Evolutionary conservation across 2,797 vertebrate genomes (phyloP).

Genomic region (Craterocephalus amniculus): DNA sequence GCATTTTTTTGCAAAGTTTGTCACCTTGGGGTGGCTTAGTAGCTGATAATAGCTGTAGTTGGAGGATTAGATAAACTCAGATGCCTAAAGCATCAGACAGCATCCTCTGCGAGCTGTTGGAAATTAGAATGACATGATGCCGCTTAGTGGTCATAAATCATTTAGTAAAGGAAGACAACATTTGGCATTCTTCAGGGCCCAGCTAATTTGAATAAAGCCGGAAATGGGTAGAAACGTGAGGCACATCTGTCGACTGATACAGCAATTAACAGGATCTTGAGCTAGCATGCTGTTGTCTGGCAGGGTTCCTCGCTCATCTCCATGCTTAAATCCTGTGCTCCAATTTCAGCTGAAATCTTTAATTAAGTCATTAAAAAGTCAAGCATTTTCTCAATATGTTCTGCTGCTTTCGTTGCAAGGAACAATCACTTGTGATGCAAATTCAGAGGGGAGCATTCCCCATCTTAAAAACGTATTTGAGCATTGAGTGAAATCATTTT

Average conservation of each 20-base stretch:
- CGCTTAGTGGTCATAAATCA: slow-evolving; percentile 63
- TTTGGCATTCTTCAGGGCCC: slow-evolving; percentile 66
- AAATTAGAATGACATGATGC: slow-evolving; percentile 56
- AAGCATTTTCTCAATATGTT: slow-evolving; percentile 80
- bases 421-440: slow-evolving; percentile 77
- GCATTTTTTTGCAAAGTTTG: slow-evolving; percentile 12
- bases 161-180: slow-evolving; percentile 65
- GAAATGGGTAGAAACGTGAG: slow-evolving; percentile 71
- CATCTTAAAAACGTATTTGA: slow-evolving; percentile 30
- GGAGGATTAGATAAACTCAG: slow-evolving; percentile 38
- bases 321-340: slow-evolving; percentile 74
- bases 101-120: slow-evolving; percentile 31
- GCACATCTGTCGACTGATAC: slow-evolving; percentile 76
- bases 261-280: slow-evolving; percentile 72
- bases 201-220: slow-evolving; percentile 72
- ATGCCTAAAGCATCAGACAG: slow-evolving; percentile 34
- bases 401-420: slow-evolving; percentile 76
- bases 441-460: slow-evolving; percentile 53
- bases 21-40: slow-evolving; percentile 9
- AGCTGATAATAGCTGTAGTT: slow-evolving; percentile 18
- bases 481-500: slow-evolving; percentile 21
- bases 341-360: slow-evolving; percentile 76
- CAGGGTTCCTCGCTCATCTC: slow-evolving; percentile 61
- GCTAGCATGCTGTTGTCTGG: slow-evolving; percentile 49
- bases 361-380: slow-evolving; percentile 84